Conservation (phyloP, 92 coral and sea anemone genomes). For the Desmophyllum pertusum region DNA sequence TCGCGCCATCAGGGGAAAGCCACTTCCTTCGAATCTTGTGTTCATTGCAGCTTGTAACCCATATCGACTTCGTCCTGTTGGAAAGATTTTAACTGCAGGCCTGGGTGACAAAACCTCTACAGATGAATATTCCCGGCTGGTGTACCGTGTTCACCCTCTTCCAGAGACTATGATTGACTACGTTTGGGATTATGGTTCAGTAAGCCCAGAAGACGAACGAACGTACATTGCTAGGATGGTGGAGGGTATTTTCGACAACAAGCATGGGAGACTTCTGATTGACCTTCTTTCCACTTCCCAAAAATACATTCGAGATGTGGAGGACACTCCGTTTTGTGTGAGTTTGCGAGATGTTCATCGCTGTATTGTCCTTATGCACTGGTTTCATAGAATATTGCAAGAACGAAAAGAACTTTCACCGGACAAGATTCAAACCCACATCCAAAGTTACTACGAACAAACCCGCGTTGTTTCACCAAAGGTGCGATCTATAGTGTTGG, state of each 20-base stretch:
- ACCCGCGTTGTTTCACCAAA: constrained; percentile 7
- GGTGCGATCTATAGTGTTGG: constrained; percentile 71
- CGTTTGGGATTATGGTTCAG: constrained; percentile 93
- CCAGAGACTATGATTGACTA: constrained; percentile 91
- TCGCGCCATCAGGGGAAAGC: constrained; percentile 62
- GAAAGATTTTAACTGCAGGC: constrained; percentile 65
- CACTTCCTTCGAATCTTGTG: constrained; percentile 68
- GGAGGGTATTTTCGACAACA: constrained; percentile 22
- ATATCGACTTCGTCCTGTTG: constrained; percentile 68
- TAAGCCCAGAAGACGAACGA: constrained; percentile 71
- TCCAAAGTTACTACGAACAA: constrained; percentile 23
- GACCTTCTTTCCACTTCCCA: constrained; percentile 72
- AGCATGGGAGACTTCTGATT: constrained; percentile 42
- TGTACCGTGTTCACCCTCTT: constrained; percentile 85
- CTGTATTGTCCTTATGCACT: constrained; percentile 73
- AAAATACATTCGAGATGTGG: constrained; percentile 63
- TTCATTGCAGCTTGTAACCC: constrained; percentile 85
- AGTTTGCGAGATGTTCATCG: constrained; percentile 88
- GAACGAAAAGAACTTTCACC: constrained; percentile 37
- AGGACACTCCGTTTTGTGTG: constrained; percentile 71
- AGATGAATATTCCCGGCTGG: constrained; percentile 82
- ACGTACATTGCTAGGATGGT: constrained; percentile 82
- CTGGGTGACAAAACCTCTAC: constrained; percentile 70
- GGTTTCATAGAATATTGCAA: constrained; percentile 64
- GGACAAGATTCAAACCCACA: background rate